Percentiles rank a stretch among this genome's conserved stretches.
Evolutionary conservation across 2,113 vertebrate genomes (phyloP).

Genomic region (Pleuronectes platessa): DNA sequence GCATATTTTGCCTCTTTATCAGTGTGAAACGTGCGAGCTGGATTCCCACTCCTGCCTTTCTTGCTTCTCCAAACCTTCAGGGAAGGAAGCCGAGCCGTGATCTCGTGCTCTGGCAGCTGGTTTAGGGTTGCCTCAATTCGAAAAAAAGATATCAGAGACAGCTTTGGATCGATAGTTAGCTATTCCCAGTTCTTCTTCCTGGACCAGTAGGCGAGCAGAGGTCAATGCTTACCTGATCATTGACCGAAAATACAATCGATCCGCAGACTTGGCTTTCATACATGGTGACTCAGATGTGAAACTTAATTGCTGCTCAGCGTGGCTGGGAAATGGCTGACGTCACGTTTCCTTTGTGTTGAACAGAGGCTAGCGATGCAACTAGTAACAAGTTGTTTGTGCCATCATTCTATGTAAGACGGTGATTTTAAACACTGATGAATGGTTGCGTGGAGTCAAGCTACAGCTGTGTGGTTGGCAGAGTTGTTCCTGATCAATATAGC

Average conservation of each 20-base stretch:
- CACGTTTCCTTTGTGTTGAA: conserved; percentile 4
- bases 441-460: conserved; percentile 26
- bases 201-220: conserved; percentile 47
- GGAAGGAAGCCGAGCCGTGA: conserved; percentile 42
- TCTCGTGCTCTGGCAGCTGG: conserved; percentile 38
- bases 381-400: conserved; percentile 44
- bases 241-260: conserved; percentile 61
- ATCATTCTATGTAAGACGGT: conserved; percentile 16
- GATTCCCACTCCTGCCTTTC: conserved; percentile 8
- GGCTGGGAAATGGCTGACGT: conserved; percentile 54
- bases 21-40: conserved; percentile 25
- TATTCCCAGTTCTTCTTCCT: conserved; percentile 62
- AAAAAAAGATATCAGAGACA: conserved; percentile 65
- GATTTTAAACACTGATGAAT: conserved; percentile 21
- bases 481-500: conserved; percentile 35
- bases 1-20: conserved; percentile 63
- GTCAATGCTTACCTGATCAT: conserved; percentile 58
- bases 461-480: conserved; percentile 3
- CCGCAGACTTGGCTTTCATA: conserved; percentile 44
- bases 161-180: conserved; percentile 68
- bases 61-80: conserved; percentile 43
- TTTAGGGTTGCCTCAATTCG: conserved; percentile 43
- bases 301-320: conserved; percentile 55
- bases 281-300: conserved; percentile 48
- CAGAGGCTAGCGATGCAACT: conserved; percentile 39